Percentiles rank a stretch among this genome's conserved stretches.
phyloP scores from a whole-genome alignment of 23 tunicate genomes.

The Styela plicata region DNA sequence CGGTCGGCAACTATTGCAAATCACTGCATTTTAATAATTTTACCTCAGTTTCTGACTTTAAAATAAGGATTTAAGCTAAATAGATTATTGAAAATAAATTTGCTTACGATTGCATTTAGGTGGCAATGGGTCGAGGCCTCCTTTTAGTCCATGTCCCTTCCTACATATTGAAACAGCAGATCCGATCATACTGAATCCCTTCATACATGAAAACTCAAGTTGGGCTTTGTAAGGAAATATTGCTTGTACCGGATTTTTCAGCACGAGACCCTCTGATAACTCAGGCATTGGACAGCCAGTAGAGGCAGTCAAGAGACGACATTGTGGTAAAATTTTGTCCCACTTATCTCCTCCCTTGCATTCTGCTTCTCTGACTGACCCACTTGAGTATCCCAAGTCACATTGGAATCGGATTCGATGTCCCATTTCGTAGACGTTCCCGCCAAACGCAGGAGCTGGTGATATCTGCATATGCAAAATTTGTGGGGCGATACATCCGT shows the following conservation, averaged over 20 bases:
- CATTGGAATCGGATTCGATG: neutral
- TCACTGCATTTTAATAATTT: too few species aligned
- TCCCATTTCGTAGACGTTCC: conserved; percentile 27
- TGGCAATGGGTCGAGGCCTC: conserved; percentile 18
- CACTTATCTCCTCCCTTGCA: conserved; percentile 1
- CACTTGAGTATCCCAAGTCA: neutral
- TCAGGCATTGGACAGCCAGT: conserved; percentile 6
- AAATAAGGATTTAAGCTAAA: too few species aligned
- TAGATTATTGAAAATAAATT: too few species aligned
- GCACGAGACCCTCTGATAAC: neutral
- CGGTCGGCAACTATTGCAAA: too few species aligned
- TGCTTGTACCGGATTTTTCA: neutral
- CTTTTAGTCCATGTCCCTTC: conserved; percentile 1
- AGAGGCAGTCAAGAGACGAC: neutral
- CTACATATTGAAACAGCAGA: conserved; percentile 24
- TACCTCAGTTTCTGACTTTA: too few species aligned
- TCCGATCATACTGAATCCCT: conserved; percentile 20
- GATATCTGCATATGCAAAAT: neutral
- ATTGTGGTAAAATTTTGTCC: neutral
- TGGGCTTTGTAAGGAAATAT: conserved; percentile 15
- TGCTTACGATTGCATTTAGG: conserved; percentile 13
- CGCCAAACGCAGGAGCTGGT: conserved; percentile 6
- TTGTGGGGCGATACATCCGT: conserved; percentile 1
- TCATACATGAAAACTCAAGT: conserved; percentile 10
- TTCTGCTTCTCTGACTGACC: conserved; percentile 1